phyloP scores from a whole-genome alignment of 2,888 invertebrate species.

The Hyalella azteca region DNA sequence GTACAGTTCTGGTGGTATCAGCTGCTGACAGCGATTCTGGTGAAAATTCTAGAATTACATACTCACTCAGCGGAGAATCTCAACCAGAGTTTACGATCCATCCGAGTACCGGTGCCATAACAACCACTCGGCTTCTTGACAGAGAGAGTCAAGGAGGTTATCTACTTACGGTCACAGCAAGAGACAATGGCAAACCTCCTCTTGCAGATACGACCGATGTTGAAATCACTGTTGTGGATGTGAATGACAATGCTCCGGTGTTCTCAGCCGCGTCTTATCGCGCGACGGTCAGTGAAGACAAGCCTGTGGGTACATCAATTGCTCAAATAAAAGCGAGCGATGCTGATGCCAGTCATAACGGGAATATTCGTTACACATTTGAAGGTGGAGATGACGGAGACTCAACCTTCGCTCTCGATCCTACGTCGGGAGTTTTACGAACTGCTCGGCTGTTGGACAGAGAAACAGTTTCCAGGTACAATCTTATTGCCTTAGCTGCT shows the following conservation, averaged over 20 bases:
- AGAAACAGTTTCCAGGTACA: slow-evolving; percentile 85
- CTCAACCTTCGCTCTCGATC: slow-evolving; percentile 90
- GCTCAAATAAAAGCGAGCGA: slow-evolving; percentile 72
- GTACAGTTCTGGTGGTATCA: slow-evolving; percentile 69
- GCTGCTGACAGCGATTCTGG: slow-evolving; percentile 65
- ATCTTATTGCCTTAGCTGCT: slow-evolving; percentile 83
- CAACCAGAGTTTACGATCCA: slow-evolving; percentile 80
- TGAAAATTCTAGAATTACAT: slow-evolving; percentile 64
- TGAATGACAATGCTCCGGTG: slow-evolving; percentile 91
- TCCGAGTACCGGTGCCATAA: slow-evolving; percentile 89
- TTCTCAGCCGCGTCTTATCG: slow-evolving; percentile 84
- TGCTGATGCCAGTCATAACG: slow-evolving; percentile 85
- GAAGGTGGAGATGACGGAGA: slow-evolving; percentile 75
- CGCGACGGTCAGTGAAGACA: slow-evolving; percentile 85
- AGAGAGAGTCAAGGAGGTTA: slow-evolving; percentile 81
- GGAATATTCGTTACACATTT: slow-evolving; percentile 80
- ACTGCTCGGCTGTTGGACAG: slow-evolving; percentile 89
- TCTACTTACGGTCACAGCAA: slow-evolving; percentile 87
- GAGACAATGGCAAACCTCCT: slow-evolving; percentile 89
- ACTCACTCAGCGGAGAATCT: slow-evolving; percentile 62
- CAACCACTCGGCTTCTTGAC: slow-evolving; percentile 83
- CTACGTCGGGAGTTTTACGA: slow-evolving; percentile 87
- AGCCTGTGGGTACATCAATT: slow-evolving; percentile 73
- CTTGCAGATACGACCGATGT: slow-evolving; percentile 93
- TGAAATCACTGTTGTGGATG: slow-evolving; percentile 92